A percentile compares a stretch with the other conserved stretches of the same genome.
These are phyloP conservation scores for Meloidogyne hapla DNA, from an alignment of 1,140 invertebrate genomes.

Conservation along the genomic window DNA sequence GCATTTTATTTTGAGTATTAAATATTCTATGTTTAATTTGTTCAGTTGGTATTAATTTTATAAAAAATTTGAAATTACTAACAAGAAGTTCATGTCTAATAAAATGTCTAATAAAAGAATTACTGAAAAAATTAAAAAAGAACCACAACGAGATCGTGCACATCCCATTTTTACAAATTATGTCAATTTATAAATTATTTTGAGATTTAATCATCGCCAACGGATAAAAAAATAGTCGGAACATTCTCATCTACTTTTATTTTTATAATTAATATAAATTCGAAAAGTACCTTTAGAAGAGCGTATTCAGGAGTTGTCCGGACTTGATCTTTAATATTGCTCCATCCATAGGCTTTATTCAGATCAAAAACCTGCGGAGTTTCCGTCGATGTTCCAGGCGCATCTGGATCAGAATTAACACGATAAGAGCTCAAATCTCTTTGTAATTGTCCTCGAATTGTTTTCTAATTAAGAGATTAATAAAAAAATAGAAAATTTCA, in stretches of 20 bases:
- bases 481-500: neutral
- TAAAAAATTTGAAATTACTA: neutral
- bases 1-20: neutral
- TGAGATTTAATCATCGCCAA: constrained; percentile 11
- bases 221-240: constrained; percentile 24
- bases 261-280: neutral
- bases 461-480: neutral
- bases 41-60: neutral
- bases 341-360: neutral
- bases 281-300: constrained; percentile 23
- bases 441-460: neutral
- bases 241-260: constrained; percentile 16
- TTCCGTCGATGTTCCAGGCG: neutral
- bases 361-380: neutral
- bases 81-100: neutral
- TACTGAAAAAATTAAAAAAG: neutral
- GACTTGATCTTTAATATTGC: neutral
- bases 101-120: neutral
- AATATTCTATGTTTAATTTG: neutral
- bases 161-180: neutral
- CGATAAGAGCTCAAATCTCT: neutral
- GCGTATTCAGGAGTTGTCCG: constrained; percentile 11
- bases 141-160: neutral
- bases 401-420: neutral
- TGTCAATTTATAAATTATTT: no score